Evolutionary conservation across 1,140 invertebrate genomes (phyloP), one percentile per base, ranked within the genome.

Genomic region (Neomicropteryx cornuta): DNA sequence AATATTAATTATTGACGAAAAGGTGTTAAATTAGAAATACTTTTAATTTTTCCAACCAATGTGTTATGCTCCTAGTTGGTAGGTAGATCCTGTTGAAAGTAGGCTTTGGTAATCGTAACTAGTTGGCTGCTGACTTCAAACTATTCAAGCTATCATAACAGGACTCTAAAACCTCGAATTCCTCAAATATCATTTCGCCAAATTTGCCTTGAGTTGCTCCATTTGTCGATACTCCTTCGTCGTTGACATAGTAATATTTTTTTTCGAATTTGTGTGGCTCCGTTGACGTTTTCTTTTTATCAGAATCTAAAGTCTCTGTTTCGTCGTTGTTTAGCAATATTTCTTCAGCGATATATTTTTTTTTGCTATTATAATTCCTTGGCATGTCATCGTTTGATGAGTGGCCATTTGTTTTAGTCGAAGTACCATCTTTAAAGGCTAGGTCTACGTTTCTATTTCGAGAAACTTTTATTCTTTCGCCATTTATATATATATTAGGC

Each of bases 171-270:
- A 87, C 75, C 63, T 86, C 81, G 44, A 84, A 87, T 42, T 82
- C 77, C 58, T 87, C 83, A 42, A 87, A 87, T 48, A 85, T 81
- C 73, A 87, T 87, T 44, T 86, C 83, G 5, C 79, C 77, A 48
- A 79, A 79, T 49, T 80, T 79, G 34, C 70, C 71, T 3, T 61
- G 56, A 34, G 69, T 54, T 14, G 49, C 60, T 38, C 64, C 56
- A 48, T 67, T 70, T 38, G 49, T 66, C 42, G 70, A 55, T 37
- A 72, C 64, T 36, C 66, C 55, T 40, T 56, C 63, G 14, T 60
- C 55, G 39, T 66, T 67, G 4, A 65, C 51, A 21, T 67, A 69
- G 41, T 69, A 68, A 45, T 56, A 66, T 47, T 66, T 68, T 40
- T 66, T 67, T 49, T 65, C 60, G 37, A 62, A 63, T 36, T 45